Conservation (phyloP, 2,888 invertebrate genomes). For the Macropis europaea region DNA sequence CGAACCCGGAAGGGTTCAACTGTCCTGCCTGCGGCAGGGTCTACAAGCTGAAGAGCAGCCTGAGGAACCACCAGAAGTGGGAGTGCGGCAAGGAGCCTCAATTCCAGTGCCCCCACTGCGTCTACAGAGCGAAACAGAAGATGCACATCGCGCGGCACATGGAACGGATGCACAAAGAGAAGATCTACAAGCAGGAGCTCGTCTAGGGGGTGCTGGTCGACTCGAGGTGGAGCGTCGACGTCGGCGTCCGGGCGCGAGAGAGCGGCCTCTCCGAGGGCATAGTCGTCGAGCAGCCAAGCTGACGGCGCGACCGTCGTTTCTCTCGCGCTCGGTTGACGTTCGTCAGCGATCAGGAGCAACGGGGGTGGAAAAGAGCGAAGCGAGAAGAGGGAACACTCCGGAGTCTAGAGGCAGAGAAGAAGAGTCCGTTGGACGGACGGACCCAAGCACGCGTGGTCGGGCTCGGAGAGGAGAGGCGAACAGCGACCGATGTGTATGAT, state of each 20-base stretch:
- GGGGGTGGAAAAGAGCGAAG: background rate
- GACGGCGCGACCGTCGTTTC: background rate
- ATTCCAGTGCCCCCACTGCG: slow-evolving; percentile 79
- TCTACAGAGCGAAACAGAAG: slow-evolving; percentile 79
- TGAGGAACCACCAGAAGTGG: slow-evolving; percentile 79
- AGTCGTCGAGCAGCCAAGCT: background rate
- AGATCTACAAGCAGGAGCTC: slow-evolving; percentile 78
- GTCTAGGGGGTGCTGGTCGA: slow-evolving; percentile 65
- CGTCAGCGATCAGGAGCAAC: slow-evolving; percentile 27
- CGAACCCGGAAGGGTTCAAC: slow-evolving; percentile 83
- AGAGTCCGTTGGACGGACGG: too few relatives aligned
- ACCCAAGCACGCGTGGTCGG: background rate
- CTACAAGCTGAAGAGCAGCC: slow-evolving; percentile 92
- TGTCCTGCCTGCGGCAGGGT: slow-evolving; percentile 92
- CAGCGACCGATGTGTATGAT: background rate
- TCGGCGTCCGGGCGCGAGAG: slow-evolving; percentile 35
- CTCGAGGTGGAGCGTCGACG: slow-evolving; percentile 35
- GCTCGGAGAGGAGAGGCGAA: background rate
- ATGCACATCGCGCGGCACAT: slow-evolving; percentile 80
- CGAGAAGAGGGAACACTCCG: background rate
- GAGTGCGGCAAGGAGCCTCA: slow-evolving; percentile 80
- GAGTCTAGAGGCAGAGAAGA: background rate
- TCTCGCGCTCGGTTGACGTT: slow-evolving; percentile 41
- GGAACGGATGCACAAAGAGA: slow-evolving; percentile 81
- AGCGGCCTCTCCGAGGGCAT: background rate